Evolutionary conservation across 2,113 vertebrate species (phyloP).

Genomic region (Glaucomys volans): DNA sequence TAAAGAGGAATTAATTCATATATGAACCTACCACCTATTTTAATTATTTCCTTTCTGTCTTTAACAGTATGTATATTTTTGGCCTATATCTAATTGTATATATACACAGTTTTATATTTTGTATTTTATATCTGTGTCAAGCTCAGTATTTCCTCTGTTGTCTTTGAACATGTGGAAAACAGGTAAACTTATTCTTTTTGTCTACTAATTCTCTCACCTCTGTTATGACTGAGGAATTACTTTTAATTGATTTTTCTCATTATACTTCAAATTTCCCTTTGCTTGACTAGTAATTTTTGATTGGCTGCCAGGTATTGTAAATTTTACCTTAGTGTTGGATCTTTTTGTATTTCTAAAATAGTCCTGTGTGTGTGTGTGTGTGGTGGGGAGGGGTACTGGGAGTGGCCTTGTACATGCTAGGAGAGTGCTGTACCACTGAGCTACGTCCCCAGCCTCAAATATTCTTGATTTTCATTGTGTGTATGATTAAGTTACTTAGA

Average conservation of each 20-base stretch:
- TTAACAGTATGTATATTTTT: neutral
- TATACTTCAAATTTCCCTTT: neutral
- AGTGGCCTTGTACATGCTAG: too few relatives aligned
- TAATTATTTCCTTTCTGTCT: neutral
- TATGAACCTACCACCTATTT: neutral
- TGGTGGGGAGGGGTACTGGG: too few relatives aligned
- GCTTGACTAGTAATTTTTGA: neutral
- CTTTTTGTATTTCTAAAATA: neutral
- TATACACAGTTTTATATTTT: neutral
- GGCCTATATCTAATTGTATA: neutral
- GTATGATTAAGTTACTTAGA: neutral
- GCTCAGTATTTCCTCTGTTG: neutral
- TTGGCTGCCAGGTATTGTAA: neutral
- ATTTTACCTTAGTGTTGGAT: neutral
- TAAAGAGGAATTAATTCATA: neutral
- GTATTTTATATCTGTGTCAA: neutral
- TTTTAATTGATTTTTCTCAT: neutral
- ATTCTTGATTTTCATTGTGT: neutral
- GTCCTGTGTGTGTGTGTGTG: too few relatives aligned
- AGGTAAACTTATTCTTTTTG: neutral
- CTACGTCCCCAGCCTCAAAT: neutral
- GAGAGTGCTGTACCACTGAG: too few relatives aligned
- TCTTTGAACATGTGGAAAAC: neutral
- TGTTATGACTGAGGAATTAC: neutral
- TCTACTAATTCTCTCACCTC: neutral